Base-by-base conservation (phyloP, 2,113 vertebrate genomes). In the Pimephales promelas region DNA sequence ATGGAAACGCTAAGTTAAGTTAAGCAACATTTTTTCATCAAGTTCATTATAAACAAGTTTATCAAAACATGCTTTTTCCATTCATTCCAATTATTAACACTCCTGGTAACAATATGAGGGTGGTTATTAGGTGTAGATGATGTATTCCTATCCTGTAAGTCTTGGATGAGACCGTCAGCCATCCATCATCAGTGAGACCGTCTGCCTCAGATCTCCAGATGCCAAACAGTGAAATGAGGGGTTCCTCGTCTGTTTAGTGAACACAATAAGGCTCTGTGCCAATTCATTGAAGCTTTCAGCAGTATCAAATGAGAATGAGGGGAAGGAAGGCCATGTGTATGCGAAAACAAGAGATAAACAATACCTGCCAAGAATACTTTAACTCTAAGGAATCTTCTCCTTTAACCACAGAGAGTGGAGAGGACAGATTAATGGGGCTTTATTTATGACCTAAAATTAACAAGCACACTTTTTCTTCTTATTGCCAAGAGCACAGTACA, bases 371-470 rank as follows among this genome's bases (percentile, higher is more conserved):
- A 72, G 70, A 85, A 73, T 54, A 84, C 81, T 74, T 81, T 68
- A 82, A 84, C 26, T 82, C 59, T 85, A 28, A 84, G 64, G 79
- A 88, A 88, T 85, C 64, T 49, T 83, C 82, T 36, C 18, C 64
- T 62, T 82, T 77, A 75, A 80, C 78, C 79, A 52, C 40, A 77
- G 20, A 82, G 54, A 61, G 31, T 31, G n/a, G n/a, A 70, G 49
- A 28, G 62, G 79, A 74, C 68, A 82, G 76, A 81, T 82, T 83
- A 61, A 88, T 45, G 20, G 20, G 74, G 7, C 34, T n/a, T 81
- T 62, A 88, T 87, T 88, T 86, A 89, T 73, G 34, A 61, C 24
- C 66, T 6, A 71, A 45, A 83, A 80, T 81, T 71, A 86, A 43
- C 36, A 34, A 68, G 54, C 81, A 7, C 77, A 54, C 75, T 45